Evolutionary conservation across 2,797 vertebrate species (phyloP).

Genomic region (Phalanger gymnotis): DNA sequence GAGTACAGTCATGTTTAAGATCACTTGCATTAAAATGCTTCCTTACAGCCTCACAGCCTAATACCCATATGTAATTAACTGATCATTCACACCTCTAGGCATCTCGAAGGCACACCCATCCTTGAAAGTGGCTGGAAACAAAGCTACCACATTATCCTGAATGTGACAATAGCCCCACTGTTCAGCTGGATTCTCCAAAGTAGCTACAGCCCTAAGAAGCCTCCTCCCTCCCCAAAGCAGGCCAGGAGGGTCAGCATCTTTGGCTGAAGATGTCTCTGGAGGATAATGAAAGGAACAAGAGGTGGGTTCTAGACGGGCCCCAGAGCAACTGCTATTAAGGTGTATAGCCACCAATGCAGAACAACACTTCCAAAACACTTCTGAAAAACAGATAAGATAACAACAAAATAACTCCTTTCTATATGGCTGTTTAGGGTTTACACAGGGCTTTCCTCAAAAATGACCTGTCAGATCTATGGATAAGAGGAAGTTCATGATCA

Average conservation of each 20-base stretch:
- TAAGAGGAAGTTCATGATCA: neutral
- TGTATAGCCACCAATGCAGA: slow-evolving; percentile 6
- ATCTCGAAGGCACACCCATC: neutral
- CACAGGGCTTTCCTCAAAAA: neutral
- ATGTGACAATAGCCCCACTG: slow-evolving; percentile 10
- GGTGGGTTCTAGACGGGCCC: neutral
- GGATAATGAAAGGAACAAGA: neutral
- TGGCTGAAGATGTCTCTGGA: neutral
- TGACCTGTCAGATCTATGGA: neutral
- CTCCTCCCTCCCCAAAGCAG: too few relatives aligned
- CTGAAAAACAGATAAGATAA: neutral
- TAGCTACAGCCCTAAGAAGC: neutral
- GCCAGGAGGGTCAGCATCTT: neutral
- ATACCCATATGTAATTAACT: neutral
- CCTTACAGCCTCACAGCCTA: neutral
- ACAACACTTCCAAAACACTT: neutral
- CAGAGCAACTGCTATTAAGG: neutral
- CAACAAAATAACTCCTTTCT: neutral
- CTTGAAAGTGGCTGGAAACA: slow-evolving; percentile 10
- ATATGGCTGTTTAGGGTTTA: neutral
- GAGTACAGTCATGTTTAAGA: slow-evolving; percentile 11
- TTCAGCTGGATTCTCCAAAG: slow-evolving; percentile 6
- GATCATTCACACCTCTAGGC: neutral
- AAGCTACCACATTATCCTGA: neutral
- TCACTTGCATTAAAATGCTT: slow-evolving; percentile 4